phyloP scores from a whole-genome alignment of 53 echinoderm and acorn worm genomes.

The Pentamera pediparva region DNA sequence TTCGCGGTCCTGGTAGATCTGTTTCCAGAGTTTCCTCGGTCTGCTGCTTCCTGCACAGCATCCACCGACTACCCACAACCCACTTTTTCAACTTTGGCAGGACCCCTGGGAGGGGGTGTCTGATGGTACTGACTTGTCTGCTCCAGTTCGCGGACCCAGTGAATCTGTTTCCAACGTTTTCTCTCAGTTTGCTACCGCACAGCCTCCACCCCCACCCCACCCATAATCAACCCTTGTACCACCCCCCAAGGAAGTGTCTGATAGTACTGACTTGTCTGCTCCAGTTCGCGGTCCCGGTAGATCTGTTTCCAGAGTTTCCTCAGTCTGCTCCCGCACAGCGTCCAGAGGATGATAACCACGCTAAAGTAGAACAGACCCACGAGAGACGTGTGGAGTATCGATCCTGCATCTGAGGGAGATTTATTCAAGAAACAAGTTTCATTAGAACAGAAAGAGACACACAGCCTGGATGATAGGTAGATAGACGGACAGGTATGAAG shows the following conservation, averaged over 20 bases:
- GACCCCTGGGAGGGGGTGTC: too few relatives aligned
- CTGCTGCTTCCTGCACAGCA: slow-evolving; percentile 39
- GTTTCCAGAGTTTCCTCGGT: slow-evolving; percentile 20
- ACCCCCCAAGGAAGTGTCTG: too few relatives aligned
- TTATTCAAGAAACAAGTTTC: background rate
- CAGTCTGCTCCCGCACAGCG: slow-evolving; percentile 39
- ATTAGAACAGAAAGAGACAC: background rate
- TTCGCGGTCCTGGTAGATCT: background rate
- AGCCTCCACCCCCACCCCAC: too few relatives aligned
- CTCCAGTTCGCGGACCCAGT: background rate
- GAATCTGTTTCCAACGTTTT: slow-evolving; percentile 15
- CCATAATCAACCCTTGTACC: too few relatives aligned
- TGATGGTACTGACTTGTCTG: too few relatives aligned
- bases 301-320: slow-evolving; percentile 22
- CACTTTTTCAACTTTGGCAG: too few relatives aligned
- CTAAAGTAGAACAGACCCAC: slow-evolving; percentile 24
- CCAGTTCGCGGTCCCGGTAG: background rate
- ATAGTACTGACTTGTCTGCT: slow-evolving; percentile 10
- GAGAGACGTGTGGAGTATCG: slow-evolving; percentile 4
- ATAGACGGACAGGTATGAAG: background rate
- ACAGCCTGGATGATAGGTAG: background rate
- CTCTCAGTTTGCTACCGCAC: slow-evolving; percentile 27
- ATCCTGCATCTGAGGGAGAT: slow-evolving; percentile 21
- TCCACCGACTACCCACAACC: slow-evolving; percentile 24
- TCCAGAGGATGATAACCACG: slow-evolving; percentile 30